Conservation (phyloP, 2,797 vertebrate genomes). For the Protosalanx chinensis region DNA sequence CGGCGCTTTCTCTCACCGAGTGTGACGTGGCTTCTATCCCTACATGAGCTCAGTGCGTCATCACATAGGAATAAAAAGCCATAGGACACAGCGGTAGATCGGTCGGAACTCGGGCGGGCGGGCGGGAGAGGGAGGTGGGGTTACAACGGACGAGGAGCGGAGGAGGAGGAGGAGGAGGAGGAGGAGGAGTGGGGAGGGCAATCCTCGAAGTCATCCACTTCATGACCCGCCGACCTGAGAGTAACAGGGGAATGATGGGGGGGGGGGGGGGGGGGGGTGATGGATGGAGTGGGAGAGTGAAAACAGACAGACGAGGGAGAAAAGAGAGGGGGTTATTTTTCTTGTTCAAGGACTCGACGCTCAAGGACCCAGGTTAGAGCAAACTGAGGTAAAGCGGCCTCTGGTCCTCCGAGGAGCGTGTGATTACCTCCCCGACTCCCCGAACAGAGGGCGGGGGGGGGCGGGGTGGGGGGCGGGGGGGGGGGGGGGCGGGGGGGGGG, state of each 20-base stretch:
- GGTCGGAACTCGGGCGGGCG: conserved; percentile 8
- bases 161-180: neutral
- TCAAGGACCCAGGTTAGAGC: conserved; percentile 20
- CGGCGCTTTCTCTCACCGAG: conserved; percentile 84
- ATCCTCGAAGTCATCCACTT: conserved; percentile 16
- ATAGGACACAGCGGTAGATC: conserved; percentile 92
- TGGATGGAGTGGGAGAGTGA: conserved; percentile 8
- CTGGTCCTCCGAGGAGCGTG: conserved; percentile 15
- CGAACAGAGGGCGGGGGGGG: neutral
- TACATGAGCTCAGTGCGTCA: conserved; percentile 94
- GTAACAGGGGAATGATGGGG: neutral
- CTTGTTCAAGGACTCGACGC: conserved; percentile 15
- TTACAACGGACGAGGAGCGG: no score
- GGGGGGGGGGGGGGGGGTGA: conserved; percentile 7
- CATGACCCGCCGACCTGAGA: conserved; percentile 40
- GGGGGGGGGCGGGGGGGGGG: neutral
- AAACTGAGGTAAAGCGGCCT: neutral
- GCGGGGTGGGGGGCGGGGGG: no score
- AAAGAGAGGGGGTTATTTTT: conserved; percentile 29
- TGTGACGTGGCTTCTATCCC: conserved; percentile 99
- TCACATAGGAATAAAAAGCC: conserved; percentile 99
- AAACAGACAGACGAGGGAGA: conserved; percentile 15
- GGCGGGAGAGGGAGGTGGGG: conserved; percentile 4
- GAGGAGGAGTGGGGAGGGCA: neutral
- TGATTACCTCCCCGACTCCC: conserved; percentile 8